phyloP scores from a whole-genome alignment of 2,888 invertebrate species.

The Carpatolechia fugitivella region DNA sequence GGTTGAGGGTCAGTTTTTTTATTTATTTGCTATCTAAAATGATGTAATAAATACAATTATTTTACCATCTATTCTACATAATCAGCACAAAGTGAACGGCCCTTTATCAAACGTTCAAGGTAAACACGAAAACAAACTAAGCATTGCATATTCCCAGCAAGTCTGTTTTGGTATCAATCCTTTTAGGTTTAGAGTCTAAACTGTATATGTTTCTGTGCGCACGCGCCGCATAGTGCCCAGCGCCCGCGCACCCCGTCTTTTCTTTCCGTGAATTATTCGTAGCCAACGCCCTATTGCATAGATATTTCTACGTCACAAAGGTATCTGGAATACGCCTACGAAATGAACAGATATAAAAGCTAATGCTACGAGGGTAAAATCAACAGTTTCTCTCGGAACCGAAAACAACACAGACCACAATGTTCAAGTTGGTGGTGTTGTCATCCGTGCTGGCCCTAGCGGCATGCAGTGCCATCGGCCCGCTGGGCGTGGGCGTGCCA shows the following conservation, averaged over 20 bases:
- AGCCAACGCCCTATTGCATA: slow-evolving; percentile 62
- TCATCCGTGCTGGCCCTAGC: slow-evolving; percentile 75
- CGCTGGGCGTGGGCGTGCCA: slow-evolving; percentile 54
- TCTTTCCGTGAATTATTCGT: slow-evolving; percentile 43
- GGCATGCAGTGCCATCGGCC: slow-evolving; percentile 65
- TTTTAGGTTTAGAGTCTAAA: slow-evolving; percentile 39
- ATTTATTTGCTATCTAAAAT: too few relatives aligned
- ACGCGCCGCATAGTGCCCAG: slow-evolving; percentile 31
- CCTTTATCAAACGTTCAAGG: slow-evolving; percentile 71
- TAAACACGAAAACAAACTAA: slow-evolving; percentile 51
- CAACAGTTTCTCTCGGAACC: slow-evolving; percentile 52
- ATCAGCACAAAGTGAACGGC: slow-evolving; percentile 46
- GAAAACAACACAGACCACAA: slow-evolving; percentile 62
- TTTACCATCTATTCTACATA: slow-evolving; percentile 20
- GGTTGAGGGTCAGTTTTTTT: slow-evolving; percentile 1
- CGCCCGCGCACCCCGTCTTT: slow-evolving; percentile 30
- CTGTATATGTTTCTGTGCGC: slow-evolving; percentile 20
- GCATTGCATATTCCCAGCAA: slow-evolving; percentile 27
- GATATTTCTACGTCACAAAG: slow-evolving; percentile 60
- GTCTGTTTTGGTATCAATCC: slow-evolving; percentile 39
- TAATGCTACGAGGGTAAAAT: slow-evolving; percentile 41
- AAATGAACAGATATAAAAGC: slow-evolving; percentile 63
- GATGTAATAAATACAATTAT: slow-evolving; percentile 18
- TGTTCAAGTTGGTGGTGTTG: slow-evolving; percentile 65
- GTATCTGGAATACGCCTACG: slow-evolving; percentile 65